phyloP scores from a whole-genome alignment of 2,113 vertebrate genomes.

The Megaptera novaeangliae region DNA sequence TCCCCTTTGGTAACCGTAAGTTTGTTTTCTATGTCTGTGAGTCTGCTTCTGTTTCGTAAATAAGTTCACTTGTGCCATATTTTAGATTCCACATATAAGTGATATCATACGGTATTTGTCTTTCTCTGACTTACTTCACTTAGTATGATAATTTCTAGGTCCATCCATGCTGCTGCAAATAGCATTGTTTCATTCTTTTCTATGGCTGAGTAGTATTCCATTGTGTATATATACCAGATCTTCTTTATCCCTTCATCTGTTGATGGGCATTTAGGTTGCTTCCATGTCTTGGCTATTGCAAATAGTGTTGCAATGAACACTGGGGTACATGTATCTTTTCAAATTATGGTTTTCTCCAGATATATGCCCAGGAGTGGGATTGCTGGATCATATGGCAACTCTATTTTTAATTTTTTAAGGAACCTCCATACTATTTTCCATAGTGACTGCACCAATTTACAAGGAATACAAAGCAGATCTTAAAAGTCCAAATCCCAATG shows the following conservation, averaged over 20 bases:
- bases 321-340: background rate
- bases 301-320: background rate
- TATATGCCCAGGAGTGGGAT: background rate
- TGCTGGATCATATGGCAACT: background rate
- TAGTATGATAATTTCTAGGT: background rate
- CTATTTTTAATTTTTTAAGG: background rate
- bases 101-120: background rate
- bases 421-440: background rate
- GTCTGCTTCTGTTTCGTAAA: background rate
- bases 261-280: background rate
- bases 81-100: background rate
- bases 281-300: background rate
- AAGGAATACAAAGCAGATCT: background rate
- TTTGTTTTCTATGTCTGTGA: background rate
- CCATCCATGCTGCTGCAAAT: background rate
- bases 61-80: background rate
- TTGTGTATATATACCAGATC: background rate
- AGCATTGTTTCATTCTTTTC: background rate
- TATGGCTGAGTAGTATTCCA: background rate
- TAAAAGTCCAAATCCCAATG: background rate
- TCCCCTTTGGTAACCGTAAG: background rate
- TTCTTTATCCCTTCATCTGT: background rate
- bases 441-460: background rate
- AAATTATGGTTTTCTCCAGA: background rate
- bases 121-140: background rate